Conservation (phyloP, 2,113 vertebrate species). For the Lichenostomus cassidix region DNA sequence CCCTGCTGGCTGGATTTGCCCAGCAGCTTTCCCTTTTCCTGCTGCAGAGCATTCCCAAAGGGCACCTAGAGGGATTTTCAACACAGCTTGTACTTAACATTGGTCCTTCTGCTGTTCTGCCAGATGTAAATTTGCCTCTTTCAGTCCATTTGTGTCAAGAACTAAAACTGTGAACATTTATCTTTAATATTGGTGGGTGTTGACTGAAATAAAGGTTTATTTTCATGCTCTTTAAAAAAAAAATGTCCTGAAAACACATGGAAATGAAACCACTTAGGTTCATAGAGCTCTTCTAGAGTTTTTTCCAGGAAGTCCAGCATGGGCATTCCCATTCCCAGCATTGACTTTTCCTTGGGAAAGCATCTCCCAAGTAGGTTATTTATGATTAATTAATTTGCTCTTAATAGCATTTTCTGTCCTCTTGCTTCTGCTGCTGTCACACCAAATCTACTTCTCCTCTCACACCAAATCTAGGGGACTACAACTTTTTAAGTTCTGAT, state of each 20-base stretch:
- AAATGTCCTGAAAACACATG: slow-evolving; percentile 54
- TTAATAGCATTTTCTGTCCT: not conserved
- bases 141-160: slow-evolving; percentile 68
- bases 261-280: not conserved
- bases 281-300: not conserved
- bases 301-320: not conserved
- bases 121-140: slow-evolving; percentile 72
- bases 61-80: not conserved
- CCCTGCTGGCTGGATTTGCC: not conserved
- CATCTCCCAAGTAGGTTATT: not conserved
- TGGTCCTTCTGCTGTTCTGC: slow-evolving; percentile 52
- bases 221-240: slow-evolving; percentile 77
- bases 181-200: slow-evolving; percentile 69
- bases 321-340: not conserved
- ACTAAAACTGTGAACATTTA: slow-evolving; percentile 76
- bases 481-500: not conserved
- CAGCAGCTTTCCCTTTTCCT: not conserved
- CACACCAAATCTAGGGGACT: not conserved
- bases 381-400: not conserved
- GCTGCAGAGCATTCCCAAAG: not conserved
- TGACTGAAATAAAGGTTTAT: slow-evolving; percentile 81
- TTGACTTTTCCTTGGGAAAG: not conserved
- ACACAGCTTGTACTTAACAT: slow-evolving; percentile 6
- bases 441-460: not conserved
- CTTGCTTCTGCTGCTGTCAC: not conserved